Base-by-base conservation (phyloP, 1,140 invertebrate species). In the Melitaea cinxia region DNA sequence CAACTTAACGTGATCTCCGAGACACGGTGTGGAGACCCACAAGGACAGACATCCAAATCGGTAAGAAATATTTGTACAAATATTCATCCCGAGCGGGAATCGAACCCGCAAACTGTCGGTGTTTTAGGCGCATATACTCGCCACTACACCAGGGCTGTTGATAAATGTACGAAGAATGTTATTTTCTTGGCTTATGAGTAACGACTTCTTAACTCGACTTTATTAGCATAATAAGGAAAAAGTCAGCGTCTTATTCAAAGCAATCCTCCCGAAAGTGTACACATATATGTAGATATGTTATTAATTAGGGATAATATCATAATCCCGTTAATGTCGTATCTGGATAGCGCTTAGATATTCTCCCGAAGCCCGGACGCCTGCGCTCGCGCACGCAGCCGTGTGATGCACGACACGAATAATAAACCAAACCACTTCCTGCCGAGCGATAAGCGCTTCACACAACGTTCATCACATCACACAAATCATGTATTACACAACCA, bases 341-440 rank as follows among this genome's bases (percentile, higher is more conserved):
- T 78, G 72, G 73, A 68, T 49, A 69, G 55, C 56, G 72, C 70
- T 76, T 72, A 78, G 77, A 82, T 80, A 85, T 82, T 82, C 78
- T 83, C 78, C 77, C 78, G 77, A 62, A 72, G 71, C 74, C 61
- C 50, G 75, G 71, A 72, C 72, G 75, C 62, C 60, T 80, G 80
- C 78, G 85, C 73, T 59, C 65, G 78, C 79, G 85, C 81, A 82
- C 83, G 83, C 83, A 85, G 82, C 77, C 80, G 73, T 77, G 74
- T 75, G 79, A 85, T 83, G 81, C 85, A 83, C 85, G 87, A 86
- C 83, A 86, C 82, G 87, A 88, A 88, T 90, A 90, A 88, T 86
- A 90, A 90, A 90, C 82, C 81, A 73, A 83, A 82, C 82, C 83
- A 90, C 88, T 90, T 90, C 88, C 88, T 90, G 88, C 78, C 83